phyloP scores from a whole-genome alignment of 2,113 vertebrate genomes.

The Paratilapia polleni region DNA sequence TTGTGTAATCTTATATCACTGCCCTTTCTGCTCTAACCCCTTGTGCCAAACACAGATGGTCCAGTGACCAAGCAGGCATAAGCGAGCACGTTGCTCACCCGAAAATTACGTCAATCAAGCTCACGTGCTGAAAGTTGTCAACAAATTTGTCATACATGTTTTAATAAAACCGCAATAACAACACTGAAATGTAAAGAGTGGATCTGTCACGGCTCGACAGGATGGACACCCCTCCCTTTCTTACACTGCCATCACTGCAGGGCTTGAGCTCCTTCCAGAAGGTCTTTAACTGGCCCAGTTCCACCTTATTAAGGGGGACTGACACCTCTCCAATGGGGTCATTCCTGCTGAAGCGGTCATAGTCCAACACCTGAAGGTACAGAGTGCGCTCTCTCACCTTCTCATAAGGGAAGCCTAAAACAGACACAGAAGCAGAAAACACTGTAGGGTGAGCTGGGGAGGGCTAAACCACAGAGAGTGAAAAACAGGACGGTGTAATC shows the following conservation, averaged over 20 bases:
- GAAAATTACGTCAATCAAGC: conserved; percentile 7
- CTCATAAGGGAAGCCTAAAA: conserved; percentile 95
- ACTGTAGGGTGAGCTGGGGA: background rate
- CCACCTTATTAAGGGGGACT: conserved; percentile 97
- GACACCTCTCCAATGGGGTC: conserved; percentile 99
- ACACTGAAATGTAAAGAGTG: conserved; percentile 13
- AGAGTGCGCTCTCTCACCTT: conserved; percentile 97
- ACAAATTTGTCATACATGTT: background rate
- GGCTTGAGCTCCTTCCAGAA: conserved; percentile 99
- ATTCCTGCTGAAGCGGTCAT: conserved; percentile 97
- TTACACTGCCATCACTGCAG: conserved; percentile 98
- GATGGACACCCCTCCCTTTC: conserved; percentile 41
- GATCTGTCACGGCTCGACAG: background rate
- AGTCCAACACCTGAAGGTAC: conserved; percentile 98
- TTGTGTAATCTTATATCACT: conserved; percentile 53
- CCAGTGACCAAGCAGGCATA: conserved; percentile 22
- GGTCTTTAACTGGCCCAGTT: conserved; percentile 96
- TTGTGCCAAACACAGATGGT: conserved; percentile 45
- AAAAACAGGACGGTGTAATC: conserved; percentile 2
- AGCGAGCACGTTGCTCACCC: conserved; percentile 9
- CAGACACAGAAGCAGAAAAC: conserved; percentile 30
- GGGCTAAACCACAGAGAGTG: background rate
- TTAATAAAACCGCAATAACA: background rate
- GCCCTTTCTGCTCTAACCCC: conserved; percentile 46
- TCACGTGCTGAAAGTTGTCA: conserved; percentile 27